phyloP scores from a whole-genome alignment of 2,888 invertebrate genomes.

The Coecobrya sp. region DNA sequence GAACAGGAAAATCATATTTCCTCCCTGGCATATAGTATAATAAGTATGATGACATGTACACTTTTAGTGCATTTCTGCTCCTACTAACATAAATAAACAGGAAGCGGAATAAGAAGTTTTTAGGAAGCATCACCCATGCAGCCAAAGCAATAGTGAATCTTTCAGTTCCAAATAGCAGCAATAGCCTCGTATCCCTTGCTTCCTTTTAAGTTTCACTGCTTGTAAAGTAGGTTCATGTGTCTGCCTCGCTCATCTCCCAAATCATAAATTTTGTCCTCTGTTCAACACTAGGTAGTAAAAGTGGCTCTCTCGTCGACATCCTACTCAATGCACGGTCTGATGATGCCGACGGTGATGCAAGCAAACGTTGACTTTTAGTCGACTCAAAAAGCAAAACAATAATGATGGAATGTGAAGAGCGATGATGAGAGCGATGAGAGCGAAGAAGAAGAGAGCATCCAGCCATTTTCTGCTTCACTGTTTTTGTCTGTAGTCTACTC shows the following conservation, averaged over 20 bases:
- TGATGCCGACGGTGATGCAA: background rate
- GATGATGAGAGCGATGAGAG: background rate
- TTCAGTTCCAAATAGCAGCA: background rate
- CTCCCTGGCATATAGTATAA: background rate
- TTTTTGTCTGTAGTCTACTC: conserved; percentile 1
- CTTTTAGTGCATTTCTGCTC: background rate
- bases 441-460: background rate
- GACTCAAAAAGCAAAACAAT: background rate
- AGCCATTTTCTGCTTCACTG: conserved; percentile 48
- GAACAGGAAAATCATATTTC: background rate
- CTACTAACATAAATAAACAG: background rate
- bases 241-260: background rate
- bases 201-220: background rate
- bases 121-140: background rate
- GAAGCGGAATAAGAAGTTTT: background rate
- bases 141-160: background rate
- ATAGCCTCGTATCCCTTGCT: background rate
- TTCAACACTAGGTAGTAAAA: background rate
- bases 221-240: conserved; percentile 16
- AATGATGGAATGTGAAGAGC: conserved; percentile 9
- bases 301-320: background rate
- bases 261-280: background rate
- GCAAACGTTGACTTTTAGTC: conserved; percentile 21
- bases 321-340: background rate
- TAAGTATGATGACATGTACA: background rate